Conservation (phyloP, 2,888 invertebrate species). For the Taenaris catops region DNA sequence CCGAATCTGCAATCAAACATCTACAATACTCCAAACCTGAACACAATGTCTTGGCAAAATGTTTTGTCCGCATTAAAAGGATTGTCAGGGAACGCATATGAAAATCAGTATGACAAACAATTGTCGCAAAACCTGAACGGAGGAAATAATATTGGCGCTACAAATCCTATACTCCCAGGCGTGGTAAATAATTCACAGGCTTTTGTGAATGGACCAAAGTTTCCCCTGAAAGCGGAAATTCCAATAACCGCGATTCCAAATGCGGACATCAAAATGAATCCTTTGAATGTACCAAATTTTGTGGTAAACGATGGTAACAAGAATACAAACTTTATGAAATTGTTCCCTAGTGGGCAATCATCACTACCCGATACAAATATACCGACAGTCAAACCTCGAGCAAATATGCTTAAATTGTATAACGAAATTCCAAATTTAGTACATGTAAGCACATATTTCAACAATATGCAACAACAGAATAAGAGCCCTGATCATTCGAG, state of each 20-base stretch:
- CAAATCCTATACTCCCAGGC: not conserved
- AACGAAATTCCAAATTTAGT: not conserved
- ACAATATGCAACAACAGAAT: too few relatives aligned
- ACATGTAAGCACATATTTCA: too few relatives aligned
- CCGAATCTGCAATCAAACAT: not conserved
- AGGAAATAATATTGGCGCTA: not conserved
- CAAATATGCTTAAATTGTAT: not conserved
- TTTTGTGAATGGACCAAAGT: too few relatives aligned
- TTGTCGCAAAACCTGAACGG: slow-evolving; percentile 2
- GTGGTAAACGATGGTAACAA: not conserved
- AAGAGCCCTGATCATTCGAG: not conserved
- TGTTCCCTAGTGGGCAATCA: not conserved
- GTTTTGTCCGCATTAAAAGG: slow-evolving; percentile 1
- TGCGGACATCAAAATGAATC: not conserved
- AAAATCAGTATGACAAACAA: slow-evolving; percentile 1
- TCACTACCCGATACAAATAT: too few relatives aligned
- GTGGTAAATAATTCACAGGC: too few relatives aligned
- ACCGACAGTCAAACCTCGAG: not conserved
- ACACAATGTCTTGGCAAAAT: not conserved
- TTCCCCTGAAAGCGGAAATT: too few relatives aligned
- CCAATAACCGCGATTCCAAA: too few relatives aligned
- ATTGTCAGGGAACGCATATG: not conserved
- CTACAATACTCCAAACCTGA: not conserved
- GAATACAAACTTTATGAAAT: not conserved
- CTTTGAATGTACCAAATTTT: not conserved